Percentiles rank a stretch among this genome's conserved stretches.
These are phyloP conservation scores for Coelopa pilipes DNA, from an alignment of 2,888 invertebrate species.

Conservation along the genomic window DNA sequence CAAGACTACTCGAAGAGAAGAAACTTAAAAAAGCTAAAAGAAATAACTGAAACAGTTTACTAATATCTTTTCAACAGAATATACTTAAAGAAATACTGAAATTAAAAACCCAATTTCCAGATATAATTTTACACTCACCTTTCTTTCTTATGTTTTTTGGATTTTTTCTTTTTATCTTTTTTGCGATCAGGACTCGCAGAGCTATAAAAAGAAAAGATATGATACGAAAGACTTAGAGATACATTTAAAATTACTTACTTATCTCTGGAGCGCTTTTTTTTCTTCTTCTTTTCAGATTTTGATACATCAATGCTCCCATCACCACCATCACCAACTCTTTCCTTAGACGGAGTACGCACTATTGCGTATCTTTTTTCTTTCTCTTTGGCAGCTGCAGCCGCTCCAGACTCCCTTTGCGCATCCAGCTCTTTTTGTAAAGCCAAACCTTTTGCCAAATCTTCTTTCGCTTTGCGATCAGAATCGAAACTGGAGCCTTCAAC, in stretches of 20 bases:
- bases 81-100: slow-evolving; percentile 27
- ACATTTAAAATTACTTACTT: slow-evolving; percentile 45
- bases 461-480: slow-evolving; percentile 75
- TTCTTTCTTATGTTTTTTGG: slow-evolving; percentile 80
- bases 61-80: slow-evolving; percentile 28
- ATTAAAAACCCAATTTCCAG: slow-evolving; percentile 22
- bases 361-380: slow-evolving; percentile 74
- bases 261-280: slow-evolving; percentile 76
- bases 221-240: background rate
- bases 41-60: slow-evolving; percentile 13
- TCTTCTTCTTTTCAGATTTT: slow-evolving; percentile 73
- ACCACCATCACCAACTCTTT: slow-evolving; percentile 65
- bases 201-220: slow-evolving; percentile 64
- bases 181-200: slow-evolving; percentile 78
- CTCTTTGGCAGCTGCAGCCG: slow-evolving; percentile 53
- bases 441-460: slow-evolving; percentile 67
- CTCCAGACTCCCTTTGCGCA: slow-evolving; percentile 65
- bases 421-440: slow-evolving; percentile 67
- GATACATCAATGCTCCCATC: slow-evolving; percentile 59
- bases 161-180: slow-evolving; percentile 82
- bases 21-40: slow-evolving; percentile 24
- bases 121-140: slow-evolving; percentile 69
- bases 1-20: slow-evolving; percentile 26
- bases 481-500: slow-evolving; percentile 94
- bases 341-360: slow-evolving; percentile 80